A percentile compares a stretch with the other conserved stretches of the same genome.
Conservation (phyloP, 1,140 invertebrate species). For the Nylanderia fulva region DNA sequence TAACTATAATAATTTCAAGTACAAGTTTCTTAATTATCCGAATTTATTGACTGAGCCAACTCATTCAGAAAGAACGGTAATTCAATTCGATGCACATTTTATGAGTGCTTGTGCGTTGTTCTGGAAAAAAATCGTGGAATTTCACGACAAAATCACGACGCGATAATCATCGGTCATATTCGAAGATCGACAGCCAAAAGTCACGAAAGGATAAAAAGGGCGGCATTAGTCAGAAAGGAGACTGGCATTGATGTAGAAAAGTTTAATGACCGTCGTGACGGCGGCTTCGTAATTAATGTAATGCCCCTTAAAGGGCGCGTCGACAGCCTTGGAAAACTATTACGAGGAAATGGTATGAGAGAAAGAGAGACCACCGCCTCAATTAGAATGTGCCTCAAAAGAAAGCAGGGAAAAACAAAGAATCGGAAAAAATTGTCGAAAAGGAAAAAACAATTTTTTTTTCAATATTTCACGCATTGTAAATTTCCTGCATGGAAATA, state of each 20-base stretch:
- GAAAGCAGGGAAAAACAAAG: not conserved
- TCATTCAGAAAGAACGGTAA: not conserved
- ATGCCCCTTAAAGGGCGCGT: slow-evolving; percentile 63
- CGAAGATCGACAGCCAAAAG: not conserved
- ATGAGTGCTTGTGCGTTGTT: not conserved
- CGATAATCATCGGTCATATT: not conserved
- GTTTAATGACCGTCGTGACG: slow-evolving; percentile 71
- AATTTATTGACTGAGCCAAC: not conserved
- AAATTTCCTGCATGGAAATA: not conserved
- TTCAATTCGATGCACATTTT: not conserved
- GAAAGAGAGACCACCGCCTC: not conserved
- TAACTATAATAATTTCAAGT: not conserved
- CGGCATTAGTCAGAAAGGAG: slow-evolving; percentile 35
- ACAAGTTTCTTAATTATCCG: not conserved
- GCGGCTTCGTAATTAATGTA: slow-evolving; percentile 66
- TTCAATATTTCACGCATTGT: not conserved
- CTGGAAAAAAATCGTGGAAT: not conserved
- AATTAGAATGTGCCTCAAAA: not conserved
- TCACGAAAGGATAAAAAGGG: not conserved
- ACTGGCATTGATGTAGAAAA: slow-evolving; percentile 72
- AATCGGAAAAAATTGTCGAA: not conserved
- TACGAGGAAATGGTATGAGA: slow-evolving; percentile 2
- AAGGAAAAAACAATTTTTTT: not conserved
- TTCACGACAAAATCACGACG: not conserved
- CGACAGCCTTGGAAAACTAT: slow-evolving; percentile 45